These are phyloP conservation scores for Urocyon cinereoargenteus DNA, from an alignment of 2,797 vertebrate species.

Conservation along the genomic window DNA sequence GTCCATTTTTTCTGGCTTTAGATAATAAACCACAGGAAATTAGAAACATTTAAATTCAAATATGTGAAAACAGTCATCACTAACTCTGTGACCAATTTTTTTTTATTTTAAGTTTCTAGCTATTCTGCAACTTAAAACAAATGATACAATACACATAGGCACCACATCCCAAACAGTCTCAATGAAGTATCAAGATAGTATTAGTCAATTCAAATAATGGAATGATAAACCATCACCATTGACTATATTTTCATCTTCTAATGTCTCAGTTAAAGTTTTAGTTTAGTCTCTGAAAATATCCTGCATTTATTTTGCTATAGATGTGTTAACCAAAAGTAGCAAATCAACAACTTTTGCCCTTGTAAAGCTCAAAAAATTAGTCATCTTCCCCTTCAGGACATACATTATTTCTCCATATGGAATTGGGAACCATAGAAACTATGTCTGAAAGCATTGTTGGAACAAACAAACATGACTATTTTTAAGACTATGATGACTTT, in stretches of 20 bases:
- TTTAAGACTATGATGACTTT: constrained; percentile 57
- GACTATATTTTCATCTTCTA: constrained; percentile 23
- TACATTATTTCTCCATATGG: constrained; percentile 34
- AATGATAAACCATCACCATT: background rate
- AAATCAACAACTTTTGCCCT: background rate
- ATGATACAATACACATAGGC: background rate
- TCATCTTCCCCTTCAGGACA: constrained; percentile 25
- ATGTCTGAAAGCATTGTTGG: constrained; percentile 42
- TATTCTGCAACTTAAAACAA: constrained; percentile 38
- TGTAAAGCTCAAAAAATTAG: constrained; percentile 55
- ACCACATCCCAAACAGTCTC: background rate
- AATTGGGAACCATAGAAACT: constrained; percentile 60
- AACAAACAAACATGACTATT: constrained; percentile 53
- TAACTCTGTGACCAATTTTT: background rate
- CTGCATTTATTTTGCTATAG: background rate
- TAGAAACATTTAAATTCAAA: constrained; percentile 41
- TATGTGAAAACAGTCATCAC: background rate
- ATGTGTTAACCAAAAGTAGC: background rate
- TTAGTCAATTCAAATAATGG: constrained; percentile 14
- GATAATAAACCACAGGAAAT: constrained; percentile 29
- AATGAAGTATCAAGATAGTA: background rate
- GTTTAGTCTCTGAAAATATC: background rate
- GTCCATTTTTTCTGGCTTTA: constrained; percentile 19
- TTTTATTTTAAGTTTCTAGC: constrained; percentile 33
- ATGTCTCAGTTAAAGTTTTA: background rate